Evolutionary conservation across 2,797 vertebrate genomes (phyloP).

Genomic region (Lagodon rhomboides): DNA sequence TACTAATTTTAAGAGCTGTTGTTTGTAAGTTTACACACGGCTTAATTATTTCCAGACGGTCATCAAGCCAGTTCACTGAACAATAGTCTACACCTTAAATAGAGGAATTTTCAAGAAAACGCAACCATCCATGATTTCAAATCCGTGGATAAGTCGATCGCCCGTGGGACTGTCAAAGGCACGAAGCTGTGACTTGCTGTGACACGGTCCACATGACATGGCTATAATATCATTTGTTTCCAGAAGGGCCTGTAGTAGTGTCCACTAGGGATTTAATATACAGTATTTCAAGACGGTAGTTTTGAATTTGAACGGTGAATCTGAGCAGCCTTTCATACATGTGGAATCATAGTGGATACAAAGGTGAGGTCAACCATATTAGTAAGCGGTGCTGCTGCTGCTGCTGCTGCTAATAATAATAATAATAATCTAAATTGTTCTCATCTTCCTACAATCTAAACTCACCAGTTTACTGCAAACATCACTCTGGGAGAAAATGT

Average conservation of each 20-base stretch:
- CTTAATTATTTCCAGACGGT: background rate
- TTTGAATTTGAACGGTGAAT: background rate
- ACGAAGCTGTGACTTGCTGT: background rate
- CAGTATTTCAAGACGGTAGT: background rate
- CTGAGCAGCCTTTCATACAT: background rate
- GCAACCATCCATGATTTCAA: background rate
- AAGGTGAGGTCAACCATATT: conserved; percentile 8
- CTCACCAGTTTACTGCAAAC: background rate
- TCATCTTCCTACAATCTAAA: background rate
- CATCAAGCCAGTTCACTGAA: background rate
- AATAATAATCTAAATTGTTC: background rate
- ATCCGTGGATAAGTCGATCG: background rate
- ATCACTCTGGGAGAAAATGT: background rate
- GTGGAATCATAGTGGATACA: conserved; percentile 13
- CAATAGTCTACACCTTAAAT: background rate
- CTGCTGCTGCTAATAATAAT: too few species aligned
- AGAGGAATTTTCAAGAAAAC: background rate
- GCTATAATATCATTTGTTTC: background rate
- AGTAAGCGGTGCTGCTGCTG: background rate
- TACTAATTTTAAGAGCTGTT: background rate
- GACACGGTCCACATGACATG: background rate
- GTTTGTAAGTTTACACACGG: background rate
- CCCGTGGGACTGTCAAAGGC: background rate
- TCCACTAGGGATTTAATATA: background rate
- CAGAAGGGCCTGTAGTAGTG: background rate